Percentiles rank a stretch among this genome's conserved stretches.
Conservation (phyloP, 2,113 vertebrate species). For the Limnothrissa miodon region DNA sequence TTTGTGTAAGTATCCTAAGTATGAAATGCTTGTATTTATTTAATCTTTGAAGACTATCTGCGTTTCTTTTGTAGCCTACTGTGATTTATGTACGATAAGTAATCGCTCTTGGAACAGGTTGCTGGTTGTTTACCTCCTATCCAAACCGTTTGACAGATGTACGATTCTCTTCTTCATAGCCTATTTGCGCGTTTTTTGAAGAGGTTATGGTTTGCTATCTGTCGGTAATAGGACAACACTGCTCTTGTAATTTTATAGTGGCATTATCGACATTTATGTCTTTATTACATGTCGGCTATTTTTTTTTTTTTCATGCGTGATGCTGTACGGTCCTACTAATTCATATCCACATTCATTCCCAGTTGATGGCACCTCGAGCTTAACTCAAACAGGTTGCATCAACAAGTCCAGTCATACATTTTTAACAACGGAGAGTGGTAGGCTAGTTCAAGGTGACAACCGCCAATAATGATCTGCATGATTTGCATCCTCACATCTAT, state of each 20-base stretch:
- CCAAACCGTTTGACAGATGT: not conserved
- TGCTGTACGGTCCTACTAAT: slow-evolving; percentile 35
- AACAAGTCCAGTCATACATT: slow-evolving; percentile 28
- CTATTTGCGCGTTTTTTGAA: not conserved
- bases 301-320: slow-evolving; percentile 32
- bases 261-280: not conserved
- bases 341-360: not conserved
- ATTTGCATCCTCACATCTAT: not conserved
- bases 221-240: not conserved
- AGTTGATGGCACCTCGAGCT: not conserved
- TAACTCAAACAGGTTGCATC: slow-evolving; percentile 60
- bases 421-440: not conserved
- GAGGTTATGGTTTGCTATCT: not conserved
- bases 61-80: too few relatives aligned
- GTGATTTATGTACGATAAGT: too few relatives aligned
- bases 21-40: not conserved
- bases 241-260: not conserved
- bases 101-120: too few relatives aligned
- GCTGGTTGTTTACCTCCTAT: not conserved
- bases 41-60: too few relatives aligned
- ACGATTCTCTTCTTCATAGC: not conserved
- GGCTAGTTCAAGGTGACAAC: not conserved
- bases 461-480: not conserved
- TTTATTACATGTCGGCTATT: not conserved
- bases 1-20: slow-evolving; percentile 70